Evolutionary conservation across 92 coral and sea anemone genomes (phyloP), one percentile per base, ranked within the genome.

Genomic region (Nematostella vectensis): DNA sequence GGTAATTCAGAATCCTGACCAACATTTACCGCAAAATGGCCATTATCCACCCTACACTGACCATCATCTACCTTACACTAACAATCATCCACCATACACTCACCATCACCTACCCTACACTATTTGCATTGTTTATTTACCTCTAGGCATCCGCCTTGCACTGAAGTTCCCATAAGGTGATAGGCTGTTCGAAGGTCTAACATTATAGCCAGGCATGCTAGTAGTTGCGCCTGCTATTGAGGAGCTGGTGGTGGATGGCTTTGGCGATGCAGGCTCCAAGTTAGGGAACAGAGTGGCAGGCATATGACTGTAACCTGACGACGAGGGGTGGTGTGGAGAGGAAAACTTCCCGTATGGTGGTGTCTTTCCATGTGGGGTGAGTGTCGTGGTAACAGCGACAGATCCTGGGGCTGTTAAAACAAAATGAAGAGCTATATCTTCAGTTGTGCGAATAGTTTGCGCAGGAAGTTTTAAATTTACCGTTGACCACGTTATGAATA

Each of bases 141-240:
- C 71, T 37, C 55, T 22, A 19, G 37, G 53, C 62, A 65, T 53
- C 16, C 24, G 25, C 49, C 71, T 65, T 1, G 62, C 51, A 19
- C 11, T 65, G 27, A 65, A 31, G 37, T 65, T 65, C 8, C 61
- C 62, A 54, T 65, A 65, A 15, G 28, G 12, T 17, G 71, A 54
- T 29, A 54, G 13, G 44, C 27, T 22, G 42, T 37, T 50, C 0
- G 71, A 33, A 20, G 71, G 62, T 55, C 48, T 48, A n/a, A 63
- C 47, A 63, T 49, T n/a, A n/a, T n/a, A n/a, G 15, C 15, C 2
- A 29, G 71, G 71, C 17, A 54, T 58, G 40, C 37, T 12, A 25
- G 43, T 40, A 19, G 43, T 65, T 1, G 33, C 15, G 50, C 62
- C 28, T 10, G 51, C 4, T 19, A 4, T 22, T 15, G 71, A 57